Conservation (phyloP, 2,888 invertebrate genomes). For the Zygaena filipendulae region DNA sequence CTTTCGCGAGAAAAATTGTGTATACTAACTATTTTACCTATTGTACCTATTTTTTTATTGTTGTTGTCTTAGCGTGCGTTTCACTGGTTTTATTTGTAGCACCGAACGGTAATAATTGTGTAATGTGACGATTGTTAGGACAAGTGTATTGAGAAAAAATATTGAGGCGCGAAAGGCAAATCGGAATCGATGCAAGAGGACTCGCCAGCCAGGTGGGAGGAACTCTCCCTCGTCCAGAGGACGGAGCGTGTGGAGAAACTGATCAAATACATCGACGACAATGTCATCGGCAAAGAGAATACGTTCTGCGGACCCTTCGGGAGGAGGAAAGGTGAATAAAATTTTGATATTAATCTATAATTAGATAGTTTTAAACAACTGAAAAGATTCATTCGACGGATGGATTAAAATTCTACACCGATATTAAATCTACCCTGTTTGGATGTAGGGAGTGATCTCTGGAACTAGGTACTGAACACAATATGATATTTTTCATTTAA, state of each 20-base stretch:
- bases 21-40: too few relatives aligned
- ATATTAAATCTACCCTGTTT: too few relatives aligned
- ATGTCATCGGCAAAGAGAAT: slow-evolving; percentile 82
- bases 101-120: too few relatives aligned
- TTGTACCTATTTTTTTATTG: too few relatives aligned
- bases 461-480: too few relatives aligned
- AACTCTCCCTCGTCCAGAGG: slow-evolving; percentile 48
- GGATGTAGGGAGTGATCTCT: too few relatives aligned
- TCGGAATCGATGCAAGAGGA: slow-evolving; percentile 66
- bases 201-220: slow-evolving; percentile 49
- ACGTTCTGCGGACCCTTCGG: slow-evolving; percentile 87
- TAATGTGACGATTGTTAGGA: slow-evolving; percentile 53
- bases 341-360: slow-evolving; percentile 5
- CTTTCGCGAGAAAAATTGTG: too few relatives aligned
- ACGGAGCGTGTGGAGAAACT: slow-evolving; percentile 77
- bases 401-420: too few relatives aligned
- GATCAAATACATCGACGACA: slow-evolving; percentile 82
- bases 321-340: slow-evolving; percentile 77
- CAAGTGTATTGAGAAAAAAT: slow-evolving; percentile 63
- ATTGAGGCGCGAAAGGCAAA: slow-evolving; percentile 59
- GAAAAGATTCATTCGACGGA: too few relatives aligned
- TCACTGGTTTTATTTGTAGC: too few relatives aligned
- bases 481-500: too few relatives aligned
- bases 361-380: slow-evolving; percentile 3
- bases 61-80: too few relatives aligned